Evolutionary conservation across 2,797 vertebrate species (phyloP).

Genomic region (Dendrocincla fuliginosa): DNA sequence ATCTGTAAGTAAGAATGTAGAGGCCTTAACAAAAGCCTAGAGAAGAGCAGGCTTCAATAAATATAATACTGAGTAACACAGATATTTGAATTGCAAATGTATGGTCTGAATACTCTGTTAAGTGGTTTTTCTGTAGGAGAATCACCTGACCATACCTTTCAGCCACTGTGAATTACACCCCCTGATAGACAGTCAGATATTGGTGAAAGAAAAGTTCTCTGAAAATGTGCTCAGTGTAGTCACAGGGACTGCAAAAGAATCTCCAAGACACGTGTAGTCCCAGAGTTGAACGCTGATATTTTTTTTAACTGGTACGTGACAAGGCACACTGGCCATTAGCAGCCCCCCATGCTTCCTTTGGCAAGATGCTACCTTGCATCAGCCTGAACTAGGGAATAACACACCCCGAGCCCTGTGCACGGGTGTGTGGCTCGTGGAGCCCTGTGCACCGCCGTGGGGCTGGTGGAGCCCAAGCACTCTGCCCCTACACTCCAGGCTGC

Average conservation of each 20-base stretch:
- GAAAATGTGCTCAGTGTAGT: not conserved
- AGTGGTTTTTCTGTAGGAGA: not conserved
- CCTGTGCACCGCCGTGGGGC: not conserved
- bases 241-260: not conserved
- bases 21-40: not conserved
- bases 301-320: not conserved
- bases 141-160: not conserved
- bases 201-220: not conserved
- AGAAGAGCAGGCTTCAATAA: not conserved
- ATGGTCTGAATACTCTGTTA: not conserved
- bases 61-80: not conserved
- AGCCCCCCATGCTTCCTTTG: not conserved
- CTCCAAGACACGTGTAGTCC: not conserved
- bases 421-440: not conserved
- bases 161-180: not conserved
- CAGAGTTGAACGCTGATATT: not conserved
- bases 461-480: not conserved
- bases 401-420: not conserved
- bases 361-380: not conserved
- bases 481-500: not conserved
- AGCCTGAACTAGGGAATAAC: not conserved
- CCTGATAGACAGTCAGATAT: not conserved
- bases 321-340: accelerated
- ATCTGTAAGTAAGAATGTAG: not conserved
- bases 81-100: not conserved